Base-by-base conservation (phyloP, 2,797 vertebrate genomes). In the Scleropages formosus region DNA sequence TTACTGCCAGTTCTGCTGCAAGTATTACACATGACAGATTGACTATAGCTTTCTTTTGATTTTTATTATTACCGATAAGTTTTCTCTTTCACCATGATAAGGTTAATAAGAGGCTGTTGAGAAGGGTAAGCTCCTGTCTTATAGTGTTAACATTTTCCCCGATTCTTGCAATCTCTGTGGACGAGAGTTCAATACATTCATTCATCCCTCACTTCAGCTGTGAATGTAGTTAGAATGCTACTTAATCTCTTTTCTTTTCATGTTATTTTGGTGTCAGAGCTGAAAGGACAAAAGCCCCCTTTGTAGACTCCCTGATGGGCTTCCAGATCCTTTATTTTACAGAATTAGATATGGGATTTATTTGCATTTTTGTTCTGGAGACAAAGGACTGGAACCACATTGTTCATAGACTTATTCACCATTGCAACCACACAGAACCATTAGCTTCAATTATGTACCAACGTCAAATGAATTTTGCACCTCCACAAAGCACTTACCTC, bases 231-330 rank as follows among this genome's bases (percentile, higher is more conserved):
- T 51, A 12, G 18, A 24, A 44, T 68, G 22, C n/a, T 49, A 58
- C 3, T 49, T 68, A 16, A 70, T 70, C 49, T 61, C 59, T 18
- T 61, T 61, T 22, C 16, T 26, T 56, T 58, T 26, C 15, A n/a
- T 71, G 16, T 27, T 24, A 9, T 71, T 71, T 27, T 24, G 12
- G 39, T 71, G 49, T 71, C 51, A 58, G 58, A 27, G 15, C 26
- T 26, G 22, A 71, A 71, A 71, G 66, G 31, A 58, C 49, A n/a
- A n/a, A 61, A 71, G 24, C 68, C 20, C n/a, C 24, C 51, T 58
- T 71, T 56, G 16, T 26, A 26, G 13, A 27, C 27, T 27, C 13
- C 20, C n/a, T 69, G 66, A 24, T 13, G 24, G 47, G 1, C 22
- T 22, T 49, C 46, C 11, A 51, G 46, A 58, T 58, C 18, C 12